These are phyloP conservation scores for Vanessa atalanta DNA, from an alignment of 1,140 invertebrate genomes.

Conservation along the genomic window DNA sequence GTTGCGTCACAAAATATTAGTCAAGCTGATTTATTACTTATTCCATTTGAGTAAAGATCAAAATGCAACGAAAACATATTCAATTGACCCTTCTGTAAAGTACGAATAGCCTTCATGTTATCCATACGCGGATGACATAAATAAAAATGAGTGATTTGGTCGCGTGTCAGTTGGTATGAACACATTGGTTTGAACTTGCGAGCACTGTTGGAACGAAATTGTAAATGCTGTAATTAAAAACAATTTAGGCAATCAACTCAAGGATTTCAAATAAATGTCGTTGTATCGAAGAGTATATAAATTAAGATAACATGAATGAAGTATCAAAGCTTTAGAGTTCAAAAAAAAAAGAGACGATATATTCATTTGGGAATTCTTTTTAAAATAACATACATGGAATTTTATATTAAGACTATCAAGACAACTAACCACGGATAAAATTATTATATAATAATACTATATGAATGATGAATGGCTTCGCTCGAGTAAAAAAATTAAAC, in stretches of 20 bases:
- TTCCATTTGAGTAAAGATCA: not conserved
- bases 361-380: too few species aligned
- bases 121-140: not conserved
- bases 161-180: not conserved
- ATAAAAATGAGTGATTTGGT: not conserved
- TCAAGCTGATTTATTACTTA: not conserved
- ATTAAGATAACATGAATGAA: too few species aligned
- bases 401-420: too few species aligned
- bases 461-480: too few species aligned
- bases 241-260: not conserved
- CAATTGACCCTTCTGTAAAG: not conserved
- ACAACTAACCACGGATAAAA: too few species aligned
- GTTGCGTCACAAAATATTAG: too few species aligned
- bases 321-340: too few species aligned
- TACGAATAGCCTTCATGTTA: not conserved
- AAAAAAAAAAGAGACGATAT: too few species aligned
- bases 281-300: not conserved
- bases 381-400: too few species aligned
- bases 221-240: not conserved
- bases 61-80: not conserved
- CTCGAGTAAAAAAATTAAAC: too few species aligned
- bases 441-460: too few species aligned
- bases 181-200: not conserved
- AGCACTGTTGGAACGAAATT: not conserved
- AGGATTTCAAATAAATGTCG: not conserved